Conservation (phyloP, 2,113 vertebrate genomes). For the Oncorhynchus masou region DNA sequence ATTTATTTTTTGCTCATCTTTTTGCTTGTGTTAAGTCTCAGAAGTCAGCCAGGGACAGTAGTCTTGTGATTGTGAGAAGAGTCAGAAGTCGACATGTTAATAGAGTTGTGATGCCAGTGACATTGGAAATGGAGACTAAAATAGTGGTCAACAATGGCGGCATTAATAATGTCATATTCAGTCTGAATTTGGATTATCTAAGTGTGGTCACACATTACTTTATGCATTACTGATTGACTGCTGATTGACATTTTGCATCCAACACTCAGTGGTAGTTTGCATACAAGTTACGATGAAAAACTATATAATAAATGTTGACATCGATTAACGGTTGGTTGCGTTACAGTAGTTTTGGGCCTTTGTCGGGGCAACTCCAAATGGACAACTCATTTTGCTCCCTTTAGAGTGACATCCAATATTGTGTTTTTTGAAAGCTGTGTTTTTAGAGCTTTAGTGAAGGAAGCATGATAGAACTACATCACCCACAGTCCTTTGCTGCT, state of each 20-base stretch:
- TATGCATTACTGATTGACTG: not conserved
- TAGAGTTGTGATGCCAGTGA: not conserved
- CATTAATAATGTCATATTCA: not conserved
- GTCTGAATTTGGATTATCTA: not conserved
- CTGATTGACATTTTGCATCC: too few relatives aligned
- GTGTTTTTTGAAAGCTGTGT: not conserved
- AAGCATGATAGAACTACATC: slow-evolving; percentile 16
- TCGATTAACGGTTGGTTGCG: not conserved
- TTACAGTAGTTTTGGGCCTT: not conserved
- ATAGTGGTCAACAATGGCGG: not conserved
- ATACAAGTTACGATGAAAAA: not conserved
- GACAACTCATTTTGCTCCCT: not conserved
- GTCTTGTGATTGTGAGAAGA: not conserved
- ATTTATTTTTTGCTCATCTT: not conserved
- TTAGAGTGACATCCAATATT: not conserved
- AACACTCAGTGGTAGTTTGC: too few relatives aligned
- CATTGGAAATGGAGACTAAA: not conserved
- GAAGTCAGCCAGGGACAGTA: not conserved
- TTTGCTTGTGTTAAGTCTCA: not conserved
- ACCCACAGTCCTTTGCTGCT: slow-evolving; percentile 35
- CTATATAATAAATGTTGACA: not conserved
- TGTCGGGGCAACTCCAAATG: not conserved
- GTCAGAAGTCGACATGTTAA: not conserved
- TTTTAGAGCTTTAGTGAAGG: slow-evolving; percentile 1
- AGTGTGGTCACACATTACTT: not conserved